Conservation (phyloP, 1,140 invertebrate genomes). For the Lepeophtheirus salmonis region DNA sequence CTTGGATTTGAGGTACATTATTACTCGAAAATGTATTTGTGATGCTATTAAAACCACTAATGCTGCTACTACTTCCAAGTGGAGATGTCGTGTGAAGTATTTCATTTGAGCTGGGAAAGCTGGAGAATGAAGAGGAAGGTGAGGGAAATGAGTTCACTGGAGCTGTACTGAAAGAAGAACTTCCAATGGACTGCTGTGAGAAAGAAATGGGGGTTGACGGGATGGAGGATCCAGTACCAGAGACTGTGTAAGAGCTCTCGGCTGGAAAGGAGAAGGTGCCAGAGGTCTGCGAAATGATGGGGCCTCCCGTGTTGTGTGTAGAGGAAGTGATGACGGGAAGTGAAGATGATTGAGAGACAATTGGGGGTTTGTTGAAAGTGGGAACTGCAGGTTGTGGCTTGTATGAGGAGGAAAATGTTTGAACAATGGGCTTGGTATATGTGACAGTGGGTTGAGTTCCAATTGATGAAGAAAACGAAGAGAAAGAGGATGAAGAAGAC, state of each 20-base stretch:
- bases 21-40: background rate
- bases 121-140: background rate
- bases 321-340: background rate
- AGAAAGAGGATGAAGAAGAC: slow-evolving; percentile 11
- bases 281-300: background rate
- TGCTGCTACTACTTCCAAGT: too few relatives aligned
- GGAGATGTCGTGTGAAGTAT: background rate
- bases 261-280: background rate
- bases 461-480: slow-evolving; percentile 5
- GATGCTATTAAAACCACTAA: background rate
- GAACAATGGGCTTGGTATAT: background rate
- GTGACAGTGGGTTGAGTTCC: background rate
- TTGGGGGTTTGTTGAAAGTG: background rate
- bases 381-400: background rate
- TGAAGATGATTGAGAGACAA: background rate
- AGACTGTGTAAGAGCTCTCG: too few relatives aligned
- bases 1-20: background rate
- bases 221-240: too few relatives aligned
- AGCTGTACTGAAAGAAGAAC: too few relatives aligned
- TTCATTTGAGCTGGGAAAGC: background rate
- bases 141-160: background rate
- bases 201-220: too few relatives aligned
- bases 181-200: too few relatives aligned
- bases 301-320: background rate
- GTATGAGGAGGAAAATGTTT: background rate